phyloP scores from a whole-genome alignment of 2,888 invertebrate genomes.

The Griposia aprilina region DNA sequence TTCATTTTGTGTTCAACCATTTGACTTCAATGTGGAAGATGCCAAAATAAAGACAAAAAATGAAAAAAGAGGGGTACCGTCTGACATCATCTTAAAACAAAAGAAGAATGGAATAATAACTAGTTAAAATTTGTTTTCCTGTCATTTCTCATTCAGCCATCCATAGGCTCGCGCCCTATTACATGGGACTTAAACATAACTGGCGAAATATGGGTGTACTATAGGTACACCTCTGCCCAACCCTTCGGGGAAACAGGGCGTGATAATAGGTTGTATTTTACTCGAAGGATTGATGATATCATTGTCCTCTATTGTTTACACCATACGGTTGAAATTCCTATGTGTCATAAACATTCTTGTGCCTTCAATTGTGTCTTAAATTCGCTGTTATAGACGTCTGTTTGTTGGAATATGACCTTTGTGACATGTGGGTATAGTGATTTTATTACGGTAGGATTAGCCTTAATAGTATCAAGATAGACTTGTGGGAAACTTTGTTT shows the following conservation, averaged over 20 bases:
- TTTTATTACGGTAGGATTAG: constrained; percentile 22
- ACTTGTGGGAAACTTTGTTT: neutral
- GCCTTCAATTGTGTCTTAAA: constrained; percentile 24
- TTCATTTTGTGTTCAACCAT: too few species aligned
- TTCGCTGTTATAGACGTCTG: neutral
- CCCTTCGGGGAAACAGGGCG: too few species aligned
- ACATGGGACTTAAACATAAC: too few species aligned
- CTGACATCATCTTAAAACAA: neutral
- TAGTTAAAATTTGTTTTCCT: neutral
- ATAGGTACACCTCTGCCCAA: too few species aligned
- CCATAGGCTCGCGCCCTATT: neutral
- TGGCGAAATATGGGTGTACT: too few species aligned
- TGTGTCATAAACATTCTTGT: constrained; percentile 35
- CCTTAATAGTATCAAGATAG: neutral
- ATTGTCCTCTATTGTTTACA: constrained; percentile 21
- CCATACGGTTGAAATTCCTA: constrained; percentile 45
- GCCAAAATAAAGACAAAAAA: neutral
- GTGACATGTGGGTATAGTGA: neutral
- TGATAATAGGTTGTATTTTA: constrained; percentile 10
- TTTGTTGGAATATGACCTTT: constrained; percentile 9
- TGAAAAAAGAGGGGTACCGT: neutral
- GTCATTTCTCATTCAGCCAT: neutral
- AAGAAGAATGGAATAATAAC: neutral
- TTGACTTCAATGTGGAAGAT: too few species aligned
- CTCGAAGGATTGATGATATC: constrained; percentile 3